phyloP scores from a whole-genome alignment of 2,113 vertebrate species.

The Pseudolaguvia tuberculata region DNA sequence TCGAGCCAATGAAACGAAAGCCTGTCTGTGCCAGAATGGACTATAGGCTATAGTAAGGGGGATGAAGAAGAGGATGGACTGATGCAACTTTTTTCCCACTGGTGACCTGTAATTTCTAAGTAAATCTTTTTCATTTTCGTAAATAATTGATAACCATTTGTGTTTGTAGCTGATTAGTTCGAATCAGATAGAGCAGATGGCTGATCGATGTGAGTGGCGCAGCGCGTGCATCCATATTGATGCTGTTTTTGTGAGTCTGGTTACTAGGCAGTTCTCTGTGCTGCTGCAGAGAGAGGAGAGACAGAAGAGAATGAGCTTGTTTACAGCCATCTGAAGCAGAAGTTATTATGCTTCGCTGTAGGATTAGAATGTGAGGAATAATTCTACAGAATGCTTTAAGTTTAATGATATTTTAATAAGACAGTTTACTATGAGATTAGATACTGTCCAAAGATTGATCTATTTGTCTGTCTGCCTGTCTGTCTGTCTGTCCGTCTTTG shows the following conservation, averaged over 20 bases:
- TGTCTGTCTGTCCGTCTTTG: not conserved
- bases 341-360: not conserved
- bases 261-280: conserved; percentile 56
- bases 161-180: conserved; percentile 1
- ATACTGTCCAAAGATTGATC: too few species aligned
- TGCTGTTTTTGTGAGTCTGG: conserved; percentile 54
- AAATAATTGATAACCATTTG: conserved; percentile 1
- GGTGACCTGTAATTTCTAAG: not conserved
- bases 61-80: not conserved
- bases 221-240: conserved; percentile 42
- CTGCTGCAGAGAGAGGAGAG: conserved; percentile 37
- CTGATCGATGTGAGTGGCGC: conserved; percentile 28
- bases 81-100: not conserved
- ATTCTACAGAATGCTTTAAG: not conserved
- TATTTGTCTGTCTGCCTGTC: not conserved
- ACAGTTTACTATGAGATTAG: too few species aligned
- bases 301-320: conserved; percentile 17
- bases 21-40: conserved; percentile 2
- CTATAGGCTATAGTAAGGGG: conserved; percentile 18
- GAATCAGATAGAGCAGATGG: not conserved
- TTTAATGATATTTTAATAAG: too few species aligned
- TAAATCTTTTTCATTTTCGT: not conserved
- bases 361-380: not conserved
- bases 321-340: conserved; percentile 20
- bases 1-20: conserved; percentile 7